phyloP scores from a whole-genome alignment of 2,113 vertebrate genomes.

The Epinephelus moara region DNA sequence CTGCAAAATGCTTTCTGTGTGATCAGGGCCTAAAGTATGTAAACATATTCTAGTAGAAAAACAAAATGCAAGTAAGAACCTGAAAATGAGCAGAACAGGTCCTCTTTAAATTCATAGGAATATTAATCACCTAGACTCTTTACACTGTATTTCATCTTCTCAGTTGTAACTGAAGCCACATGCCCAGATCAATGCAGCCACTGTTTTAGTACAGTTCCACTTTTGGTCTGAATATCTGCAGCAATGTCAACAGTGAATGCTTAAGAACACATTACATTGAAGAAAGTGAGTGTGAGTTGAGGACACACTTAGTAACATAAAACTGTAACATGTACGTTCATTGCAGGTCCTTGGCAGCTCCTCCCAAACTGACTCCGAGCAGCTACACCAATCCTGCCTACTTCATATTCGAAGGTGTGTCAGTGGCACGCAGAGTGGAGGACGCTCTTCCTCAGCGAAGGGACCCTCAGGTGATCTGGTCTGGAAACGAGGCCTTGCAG shows the following conservation, averaged over 20 bases:
- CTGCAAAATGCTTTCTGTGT: too few species aligned
- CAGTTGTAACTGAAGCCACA: background rate
- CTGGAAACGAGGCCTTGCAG: constrained; percentile 81
- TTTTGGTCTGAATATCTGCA: background rate
- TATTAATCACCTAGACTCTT: background rate
- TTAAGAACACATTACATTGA: background rate
- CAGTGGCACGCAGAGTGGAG: constrained; percentile 59
- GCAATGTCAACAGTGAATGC: background rate
- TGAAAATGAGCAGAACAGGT: too few species aligned
- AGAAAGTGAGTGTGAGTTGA: background rate
- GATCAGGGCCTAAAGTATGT: too few species aligned
- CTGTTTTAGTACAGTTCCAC: too few species aligned
- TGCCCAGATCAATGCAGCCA: background rate
- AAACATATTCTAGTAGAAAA: too few species aligned
- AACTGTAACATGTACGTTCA: constrained; percentile 1
- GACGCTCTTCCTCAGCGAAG: constrained; percentile 61
- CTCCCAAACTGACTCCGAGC: constrained; percentile 71
- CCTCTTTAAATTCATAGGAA: background rate
- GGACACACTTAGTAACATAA: background rate
- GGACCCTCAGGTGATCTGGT: constrained; percentile 78
- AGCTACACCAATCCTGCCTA: constrained; percentile 92
- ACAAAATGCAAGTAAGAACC: too few species aligned
- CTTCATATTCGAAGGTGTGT: constrained; percentile 90
- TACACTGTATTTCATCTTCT: background rate
- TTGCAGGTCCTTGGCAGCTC: constrained; percentile 77